These are phyloP conservation scores for Heteronetta atricapilla DNA, from an alignment of 2,113 vertebrate species.

Conservation along the genomic window DNA sequence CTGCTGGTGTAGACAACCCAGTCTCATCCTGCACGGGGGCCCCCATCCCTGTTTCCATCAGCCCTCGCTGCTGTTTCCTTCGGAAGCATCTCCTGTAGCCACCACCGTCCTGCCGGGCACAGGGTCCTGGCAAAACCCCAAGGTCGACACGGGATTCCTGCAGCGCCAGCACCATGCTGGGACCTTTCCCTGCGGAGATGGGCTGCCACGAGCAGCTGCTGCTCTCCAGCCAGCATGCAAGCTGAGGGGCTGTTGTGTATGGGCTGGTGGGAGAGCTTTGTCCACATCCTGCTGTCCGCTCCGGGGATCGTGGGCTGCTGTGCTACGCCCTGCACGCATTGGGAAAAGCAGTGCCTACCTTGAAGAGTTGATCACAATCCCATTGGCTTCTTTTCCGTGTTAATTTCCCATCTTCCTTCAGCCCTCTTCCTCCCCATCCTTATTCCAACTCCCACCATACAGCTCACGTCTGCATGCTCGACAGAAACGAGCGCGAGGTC, in stretches of 20 bases:
- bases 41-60: not conserved
- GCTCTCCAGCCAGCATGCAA: too few species aligned
- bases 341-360: not conserved
- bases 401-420: not conserved
- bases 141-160: not conserved
- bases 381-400: fast-evolving
- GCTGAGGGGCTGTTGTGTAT: too few species aligned
- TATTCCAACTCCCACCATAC: not conserved
- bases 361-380: fast-evolving
- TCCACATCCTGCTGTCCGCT: not conserved
- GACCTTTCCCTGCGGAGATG: not conserved
- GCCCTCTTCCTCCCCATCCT: not conserved
- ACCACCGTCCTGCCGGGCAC: not conserved
- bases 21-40: not conserved
- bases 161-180: not conserved
- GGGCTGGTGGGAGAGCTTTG: fast-evolving
- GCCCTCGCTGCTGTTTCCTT: not conserved
- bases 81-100: not conserved
- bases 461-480: fast-evolving
- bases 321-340: fast-evolving
- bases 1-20: too few species aligned
- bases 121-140: not conserved
- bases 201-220: too few species aligned
- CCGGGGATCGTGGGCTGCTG: fast-evolving
- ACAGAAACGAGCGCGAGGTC: not conserved